Percentiles rank a stretch among this genome's conserved stretches.
These are phyloP conservation scores for Lonchura striata DNA, from an alignment of 2,113 vertebrate species.

Conservation along the genomic window DNA sequence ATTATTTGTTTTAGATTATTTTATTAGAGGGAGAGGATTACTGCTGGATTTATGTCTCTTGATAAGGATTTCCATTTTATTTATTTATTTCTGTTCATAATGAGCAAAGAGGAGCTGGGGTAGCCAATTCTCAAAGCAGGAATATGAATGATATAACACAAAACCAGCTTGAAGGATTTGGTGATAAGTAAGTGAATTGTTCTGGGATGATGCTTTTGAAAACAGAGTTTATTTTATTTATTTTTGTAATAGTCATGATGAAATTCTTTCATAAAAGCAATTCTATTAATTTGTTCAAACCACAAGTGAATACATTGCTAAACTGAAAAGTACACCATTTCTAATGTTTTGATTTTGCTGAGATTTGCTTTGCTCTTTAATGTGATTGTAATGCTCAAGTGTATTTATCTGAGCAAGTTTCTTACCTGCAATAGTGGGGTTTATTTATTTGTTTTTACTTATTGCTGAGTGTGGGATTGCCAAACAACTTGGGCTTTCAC, in stretches of 20 bases:
- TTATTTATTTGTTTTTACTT: background rate
- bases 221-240: constrained; percentile 29
- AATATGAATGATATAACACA: background rate
- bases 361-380: background rate
- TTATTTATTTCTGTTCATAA: background rate
- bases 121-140: background rate
- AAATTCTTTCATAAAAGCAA: constrained; percentile 13
- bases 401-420: background rate
- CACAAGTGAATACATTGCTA: background rate
- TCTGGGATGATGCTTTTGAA: constrained; percentile 37
- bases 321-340: background rate
- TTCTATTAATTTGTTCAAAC: constrained; percentile 4
- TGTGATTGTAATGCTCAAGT: background rate
- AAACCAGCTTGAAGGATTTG: constrained; percentile 12
- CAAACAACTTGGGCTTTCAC: background rate
- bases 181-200: constrained; percentile 25
- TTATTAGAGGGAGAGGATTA: background rate
- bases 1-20: background rate
- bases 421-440: background rate
- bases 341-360: background rate
- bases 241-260: background rate
- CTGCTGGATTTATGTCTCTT: background rate
- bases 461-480: background rate
- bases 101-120: background rate
- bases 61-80: background rate